phyloP scores from a whole-genome alignment of 1,140 invertebrate species.

The Achatina immaculata region DNA sequence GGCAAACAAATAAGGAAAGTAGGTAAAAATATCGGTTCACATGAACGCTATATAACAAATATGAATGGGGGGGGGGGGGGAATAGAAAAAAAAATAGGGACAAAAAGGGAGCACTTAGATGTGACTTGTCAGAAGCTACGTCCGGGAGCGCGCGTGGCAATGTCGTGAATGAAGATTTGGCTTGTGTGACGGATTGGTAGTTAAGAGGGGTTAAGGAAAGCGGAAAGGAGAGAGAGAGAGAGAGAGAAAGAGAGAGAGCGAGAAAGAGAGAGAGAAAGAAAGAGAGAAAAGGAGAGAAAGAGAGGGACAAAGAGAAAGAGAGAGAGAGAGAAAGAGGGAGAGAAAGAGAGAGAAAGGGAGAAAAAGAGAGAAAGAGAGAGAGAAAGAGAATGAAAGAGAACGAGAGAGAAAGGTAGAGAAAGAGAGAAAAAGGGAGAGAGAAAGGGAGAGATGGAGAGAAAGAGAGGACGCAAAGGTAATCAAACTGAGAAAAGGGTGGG shows the following conservation, averaged over 20 bases:
- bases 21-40: too few relatives aligned
- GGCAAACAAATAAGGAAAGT: too few relatives aligned
- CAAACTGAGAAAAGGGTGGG: neutral
- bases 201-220: neutral
- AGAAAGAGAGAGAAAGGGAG: neutral
- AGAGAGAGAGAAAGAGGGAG: neutral
- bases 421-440: neutral
- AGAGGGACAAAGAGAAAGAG: neutral
- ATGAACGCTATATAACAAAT: too few relatives aligned
- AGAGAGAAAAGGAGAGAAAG: neutral
- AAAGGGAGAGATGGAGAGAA: neutral
- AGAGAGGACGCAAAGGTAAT: neutral
- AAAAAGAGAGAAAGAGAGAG: neutral
- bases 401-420: neutral
- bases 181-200: neutral
- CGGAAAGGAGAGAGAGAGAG: conserved; percentile 3
- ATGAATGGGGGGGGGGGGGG: too few relatives aligned
- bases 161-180: too few relatives aligned
- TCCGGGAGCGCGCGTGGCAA: too few relatives aligned
- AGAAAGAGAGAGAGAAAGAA: neutral
- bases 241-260: neutral
- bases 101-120: too few relatives aligned
- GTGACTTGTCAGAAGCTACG: too few relatives aligned
- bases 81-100: too few relatives aligned
- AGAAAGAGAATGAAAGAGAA: neutral